These are phyloP conservation scores for Choristoneura rosaceana DNA, from an alignment of 2,888 invertebrate genomes.

Conservation along the genomic window DNA sequence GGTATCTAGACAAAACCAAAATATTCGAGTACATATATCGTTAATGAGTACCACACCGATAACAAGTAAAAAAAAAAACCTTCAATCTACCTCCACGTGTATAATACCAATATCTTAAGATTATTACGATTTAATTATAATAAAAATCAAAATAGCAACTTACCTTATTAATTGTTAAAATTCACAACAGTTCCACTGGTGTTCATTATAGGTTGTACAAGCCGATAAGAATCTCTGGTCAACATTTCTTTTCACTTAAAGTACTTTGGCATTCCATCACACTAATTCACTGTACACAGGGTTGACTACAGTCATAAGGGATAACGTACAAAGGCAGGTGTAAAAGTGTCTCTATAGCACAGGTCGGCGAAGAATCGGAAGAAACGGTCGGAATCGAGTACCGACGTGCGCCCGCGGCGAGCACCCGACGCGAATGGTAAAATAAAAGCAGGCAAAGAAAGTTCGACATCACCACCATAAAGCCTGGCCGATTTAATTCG, in stretches of 20 bases:
- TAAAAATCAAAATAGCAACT: slow-evolving; percentile 30
- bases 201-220: slow-evolving; percentile 40
- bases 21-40: not conserved
- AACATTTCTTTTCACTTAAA: slow-evolving; percentile 69
- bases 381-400: slow-evolving; percentile 39
- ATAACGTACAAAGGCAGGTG: not conserved
- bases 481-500: slow-evolving; percentile 69
- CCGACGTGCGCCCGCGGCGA: slow-evolving; percentile 70
- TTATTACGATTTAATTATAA: not conserved
- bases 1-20: not conserved
- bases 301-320: not conserved
- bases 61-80: no score
- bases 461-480: slow-evolving; percentile 50
- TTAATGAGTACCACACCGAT: not conserved
- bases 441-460: slow-evolving; percentile 78
- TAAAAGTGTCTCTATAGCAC: not conserved
- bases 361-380: not conserved
- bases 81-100: no score
- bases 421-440: slow-evolving; percentile 72
- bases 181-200: slow-evolving; percentile 47
- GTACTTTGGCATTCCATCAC: slow-evolving; percentile 50
- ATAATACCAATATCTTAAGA: not conserved
- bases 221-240: slow-evolving; percentile 61
- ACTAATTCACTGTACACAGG: slow-evolving; percentile 55
- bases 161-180: slow-evolving; percentile 47